Evolutionary conservation across 2,797 vertebrate species (phyloP).

Genomic region (Gadopsis marmoratus): DNA sequence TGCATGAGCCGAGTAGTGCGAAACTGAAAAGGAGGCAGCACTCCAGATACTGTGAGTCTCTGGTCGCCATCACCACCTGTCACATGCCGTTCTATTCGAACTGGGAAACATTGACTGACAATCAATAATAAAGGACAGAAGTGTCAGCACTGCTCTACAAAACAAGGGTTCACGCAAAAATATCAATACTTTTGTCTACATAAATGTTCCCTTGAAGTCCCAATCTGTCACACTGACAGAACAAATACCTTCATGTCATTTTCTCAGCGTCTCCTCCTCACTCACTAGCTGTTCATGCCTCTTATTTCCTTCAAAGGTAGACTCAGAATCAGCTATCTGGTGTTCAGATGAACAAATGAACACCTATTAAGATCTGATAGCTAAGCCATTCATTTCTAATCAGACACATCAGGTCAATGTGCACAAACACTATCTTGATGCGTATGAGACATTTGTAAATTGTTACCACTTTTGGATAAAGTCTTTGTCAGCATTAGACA

Average conservation of each 20-base stretch:
- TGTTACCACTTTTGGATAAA: not conserved
- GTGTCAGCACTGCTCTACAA: not conserved
- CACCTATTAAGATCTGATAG: not conserved
- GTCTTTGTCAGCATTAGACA: not conserved
- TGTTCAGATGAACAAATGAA: not conserved
- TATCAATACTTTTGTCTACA: conserved; percentile 48
- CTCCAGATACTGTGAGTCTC: conserved; percentile 46
- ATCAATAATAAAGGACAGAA: conserved; percentile 44
- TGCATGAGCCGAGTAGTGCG: conserved; percentile 17
- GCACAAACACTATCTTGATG: not conserved
- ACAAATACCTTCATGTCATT: conserved; percentile 6
- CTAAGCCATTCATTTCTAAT: not conserved
- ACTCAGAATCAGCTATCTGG: not conserved
- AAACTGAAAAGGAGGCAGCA: conserved; percentile 27
- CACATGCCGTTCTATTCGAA: conserved; percentile 38
- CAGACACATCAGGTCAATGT: not conserved
- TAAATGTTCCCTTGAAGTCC: conserved; percentile 20
- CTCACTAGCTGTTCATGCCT: not conserved
- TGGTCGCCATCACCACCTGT: conserved; percentile 51
- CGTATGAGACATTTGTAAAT: not conserved
- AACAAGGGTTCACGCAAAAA: conserved; percentile 38
- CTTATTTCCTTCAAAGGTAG: not conserved
- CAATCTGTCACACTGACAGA: conserved; percentile 12
- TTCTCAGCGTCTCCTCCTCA: not conserved
- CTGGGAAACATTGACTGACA: conserved; percentile 29